Base-by-base conservation (phyloP, 1,140 invertebrate genomes). In the Epicauta chinensis region DNA sequence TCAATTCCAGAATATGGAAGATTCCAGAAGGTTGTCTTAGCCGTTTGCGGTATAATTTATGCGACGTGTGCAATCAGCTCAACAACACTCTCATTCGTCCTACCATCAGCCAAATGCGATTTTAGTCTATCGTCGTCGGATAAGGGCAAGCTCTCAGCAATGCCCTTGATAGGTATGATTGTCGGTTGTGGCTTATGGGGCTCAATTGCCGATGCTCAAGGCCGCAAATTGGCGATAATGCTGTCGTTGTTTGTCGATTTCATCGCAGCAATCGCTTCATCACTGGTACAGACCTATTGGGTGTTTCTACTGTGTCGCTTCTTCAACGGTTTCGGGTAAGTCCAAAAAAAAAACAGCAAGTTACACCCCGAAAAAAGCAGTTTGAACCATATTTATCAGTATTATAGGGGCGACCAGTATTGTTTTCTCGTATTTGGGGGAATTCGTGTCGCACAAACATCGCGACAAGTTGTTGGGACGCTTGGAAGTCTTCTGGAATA, bases 131-230 rank as follows among this genome's bases (percentile, higher is more conserved):
- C 70, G 6, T 78, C 77, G 34, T 68, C 66, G n/a, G 73, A 79
- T 56, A 79, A 79, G 62, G 78, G 78, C 10, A 69, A 73, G 31
- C 71, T 80, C 15, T 79, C 77, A 36, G 77, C 77, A 43, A 75
- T 74, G 17, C 77, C 77, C 1, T 69, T 80, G 50, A 74, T 77
- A 55, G 78, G 82, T 3, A 84, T 85, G 82, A 78, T 83, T 66
- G 73, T 82, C 29, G 82, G 82, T 5, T 82, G 81, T 0, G 80
- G 80, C 62, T 70, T 83, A 49, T 84, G 82, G 82, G 82, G 82
- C 5, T 77, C 77, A 13, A 61, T 84, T 52, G 81, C 81, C 0
- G 81, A 85, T 61, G 73, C 74, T 0, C 63, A 74, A 10, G 83
- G 83, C 0, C 71, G 83, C 6, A 72, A 77, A 60, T 68, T 75